A percentile compares a stretch with the other conserved stretches of the same genome.
Conservation (phyloP, 2,113 vertebrate species). For the Osmerus mordax region DNA sequence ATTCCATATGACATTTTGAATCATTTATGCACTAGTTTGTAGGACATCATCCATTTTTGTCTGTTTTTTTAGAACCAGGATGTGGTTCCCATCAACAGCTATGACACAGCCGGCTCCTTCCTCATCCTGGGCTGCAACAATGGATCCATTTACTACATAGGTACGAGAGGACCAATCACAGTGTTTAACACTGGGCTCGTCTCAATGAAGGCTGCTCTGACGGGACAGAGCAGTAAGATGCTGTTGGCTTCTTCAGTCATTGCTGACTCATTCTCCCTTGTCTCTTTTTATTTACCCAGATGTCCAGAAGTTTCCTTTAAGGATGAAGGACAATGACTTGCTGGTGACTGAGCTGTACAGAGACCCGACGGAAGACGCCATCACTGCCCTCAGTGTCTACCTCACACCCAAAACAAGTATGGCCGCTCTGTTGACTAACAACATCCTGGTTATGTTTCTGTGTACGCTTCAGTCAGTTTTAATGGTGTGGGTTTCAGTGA, state of each 20-base stretch:
- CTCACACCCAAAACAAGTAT: slow-evolving; percentile 90
- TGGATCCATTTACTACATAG: slow-evolving; percentile 90
- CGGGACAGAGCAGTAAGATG: neutral
- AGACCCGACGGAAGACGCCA: slow-evolving; percentile 84
- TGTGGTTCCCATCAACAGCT: slow-evolving; percentile 90
- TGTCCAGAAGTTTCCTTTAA: slow-evolving; percentile 88
- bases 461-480: neutral
- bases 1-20: neutral
- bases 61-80: slow-evolving; percentile 79
- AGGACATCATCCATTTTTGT: neutral
- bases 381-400: slow-evolving; percentile 90
- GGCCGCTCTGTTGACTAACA: neutral
- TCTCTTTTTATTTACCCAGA: slow-evolving; percentile 56
- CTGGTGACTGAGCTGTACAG: slow-evolving; percentile 90
- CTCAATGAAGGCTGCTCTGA: too few species aligned
- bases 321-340: slow-evolving; percentile 93
- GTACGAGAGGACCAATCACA: slow-evolving; percentile 51
- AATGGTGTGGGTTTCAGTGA: neutral
- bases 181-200: too few species aligned
- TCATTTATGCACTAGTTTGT: neutral
- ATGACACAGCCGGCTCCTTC: slow-evolving; percentile 87
- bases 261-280: neutral
- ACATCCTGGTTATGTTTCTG: neutral
- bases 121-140: slow-evolving; percentile 90
- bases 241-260: neutral